phyloP scores from a whole-genome alignment of 2,113 vertebrate species.

The Bostrychus sinensis region DNA sequence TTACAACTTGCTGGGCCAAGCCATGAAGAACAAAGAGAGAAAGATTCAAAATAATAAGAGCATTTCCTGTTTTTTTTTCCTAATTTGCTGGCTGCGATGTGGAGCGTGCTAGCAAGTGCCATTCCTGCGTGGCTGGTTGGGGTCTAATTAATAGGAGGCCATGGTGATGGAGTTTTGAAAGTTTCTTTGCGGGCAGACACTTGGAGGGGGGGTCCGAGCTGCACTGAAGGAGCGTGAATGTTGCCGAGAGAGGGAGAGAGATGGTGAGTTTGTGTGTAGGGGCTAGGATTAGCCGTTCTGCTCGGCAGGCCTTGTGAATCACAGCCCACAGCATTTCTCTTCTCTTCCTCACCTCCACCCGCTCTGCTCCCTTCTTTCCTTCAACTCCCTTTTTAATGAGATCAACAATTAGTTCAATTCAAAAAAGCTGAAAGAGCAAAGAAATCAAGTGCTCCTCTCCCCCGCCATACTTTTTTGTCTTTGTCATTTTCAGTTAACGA shows the following conservation, averaged over 20 bases:
- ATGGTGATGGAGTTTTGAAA: conserved; percentile 78
- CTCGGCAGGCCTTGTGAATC: conserved; percentile 78
- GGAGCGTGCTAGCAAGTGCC: conserved; percentile 63
- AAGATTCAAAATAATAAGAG: conserved; percentile 64
- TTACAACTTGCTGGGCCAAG: conserved; percentile 53
- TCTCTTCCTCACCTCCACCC: conserved; percentile 31
- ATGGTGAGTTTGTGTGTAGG: conserved; percentile 39
- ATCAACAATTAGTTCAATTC: conserved; percentile 83
- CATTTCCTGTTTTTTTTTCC: conserved; percentile 49
- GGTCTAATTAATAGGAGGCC: conserved; percentile 74
- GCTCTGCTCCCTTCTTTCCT: conserved; percentile 59
- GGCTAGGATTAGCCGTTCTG: conserved; percentile 79
- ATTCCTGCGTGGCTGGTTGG: conserved; percentile 67
- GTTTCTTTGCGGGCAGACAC: conserved; percentile 70
- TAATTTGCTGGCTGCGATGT: conserved; percentile 73
- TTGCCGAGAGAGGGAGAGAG: conserved; percentile 50
- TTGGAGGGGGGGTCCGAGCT: conserved; percentile 62
- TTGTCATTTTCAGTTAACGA: conserved; percentile 19
- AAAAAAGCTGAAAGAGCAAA: conserved; percentile 78
- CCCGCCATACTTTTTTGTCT: conserved; percentile 20
- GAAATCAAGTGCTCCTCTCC: conserved; percentile 58
- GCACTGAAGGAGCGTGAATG: conserved; percentile 70
- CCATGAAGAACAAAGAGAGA: conserved; percentile 54
- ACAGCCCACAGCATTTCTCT: conserved; percentile 71
- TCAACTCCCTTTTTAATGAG: conserved; percentile 83